Conservation (phyloP, 2,888 invertebrate species). For the Apoderus coryli region DNA sequence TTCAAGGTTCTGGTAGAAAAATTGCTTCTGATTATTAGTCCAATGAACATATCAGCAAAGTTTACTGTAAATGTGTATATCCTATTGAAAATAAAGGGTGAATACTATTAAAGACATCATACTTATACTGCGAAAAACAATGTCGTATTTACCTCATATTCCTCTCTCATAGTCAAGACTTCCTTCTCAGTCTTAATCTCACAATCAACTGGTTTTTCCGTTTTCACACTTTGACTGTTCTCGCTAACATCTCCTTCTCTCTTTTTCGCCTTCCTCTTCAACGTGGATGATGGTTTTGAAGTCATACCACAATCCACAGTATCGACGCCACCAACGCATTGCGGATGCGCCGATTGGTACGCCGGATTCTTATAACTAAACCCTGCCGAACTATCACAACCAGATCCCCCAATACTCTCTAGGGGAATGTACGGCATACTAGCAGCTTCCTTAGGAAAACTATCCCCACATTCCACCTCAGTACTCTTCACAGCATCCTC, state of each 20-base stretch:
- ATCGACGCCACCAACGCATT: conserved; percentile 26
- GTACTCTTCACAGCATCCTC: conserved; percentile 27
- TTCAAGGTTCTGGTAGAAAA: too few relatives aligned
- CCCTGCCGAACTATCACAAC: conserved; percentile 24
- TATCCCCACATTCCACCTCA: conserved; percentile 28
- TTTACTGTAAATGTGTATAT: too few relatives aligned
- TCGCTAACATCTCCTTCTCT: conserved; percentile 34
- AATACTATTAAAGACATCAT: too few relatives aligned
- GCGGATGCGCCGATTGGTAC: conserved; percentile 61
- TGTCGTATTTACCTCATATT: conserved; percentile 22
- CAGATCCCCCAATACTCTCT: conserved; percentile 14
- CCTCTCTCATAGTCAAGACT: conserved; percentile 20
- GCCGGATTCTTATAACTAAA: conserved; percentile 61
- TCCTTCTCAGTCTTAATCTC: conserved; percentile 13
- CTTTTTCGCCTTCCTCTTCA: conserved; percentile 8
- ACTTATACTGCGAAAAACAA: too few relatives aligned
- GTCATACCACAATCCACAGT: conserved; percentile 10
- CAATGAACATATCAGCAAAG: too few relatives aligned
- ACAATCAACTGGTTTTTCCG: conserved; percentile 52
- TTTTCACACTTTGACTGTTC: conserved; percentile 67
- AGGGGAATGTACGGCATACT: conserved; percentile 41
- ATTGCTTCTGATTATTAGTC: too few relatives aligned
- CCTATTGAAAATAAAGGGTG: too few relatives aligned
- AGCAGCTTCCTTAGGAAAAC: conserved; percentile 37
- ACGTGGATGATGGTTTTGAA: too few relatives aligned